phyloP scores from a whole-genome alignment of 2,113 vertebrate species.

The Notothenia rossii region DNA sequence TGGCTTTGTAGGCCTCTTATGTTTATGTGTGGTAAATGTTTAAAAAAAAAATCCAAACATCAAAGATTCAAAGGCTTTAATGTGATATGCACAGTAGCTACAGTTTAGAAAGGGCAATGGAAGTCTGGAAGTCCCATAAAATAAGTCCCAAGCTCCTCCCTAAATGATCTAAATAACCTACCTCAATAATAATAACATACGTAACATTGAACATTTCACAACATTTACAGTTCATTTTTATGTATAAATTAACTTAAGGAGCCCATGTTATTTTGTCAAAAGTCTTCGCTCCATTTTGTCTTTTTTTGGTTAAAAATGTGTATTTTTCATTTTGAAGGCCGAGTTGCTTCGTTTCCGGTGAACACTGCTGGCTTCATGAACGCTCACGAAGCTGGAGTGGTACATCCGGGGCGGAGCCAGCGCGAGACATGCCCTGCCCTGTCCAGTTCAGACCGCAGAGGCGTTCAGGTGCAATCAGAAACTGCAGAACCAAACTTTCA shows the following conservation, averaged over 20 bases:
- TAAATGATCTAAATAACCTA: too few relatives aligned
- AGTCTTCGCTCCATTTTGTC: not conserved
- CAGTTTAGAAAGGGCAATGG: too few relatives aligned
- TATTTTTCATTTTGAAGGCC: constrained; percentile 16
- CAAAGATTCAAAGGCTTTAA: too few relatives aligned
- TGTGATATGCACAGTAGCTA: too few relatives aligned
- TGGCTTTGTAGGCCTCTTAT: too few relatives aligned
- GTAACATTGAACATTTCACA: not conserved
- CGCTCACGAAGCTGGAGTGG: not conserved
- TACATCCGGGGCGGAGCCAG: constrained; percentile 27
- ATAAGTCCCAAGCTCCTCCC: too few relatives aligned
- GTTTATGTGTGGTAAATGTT: not conserved
- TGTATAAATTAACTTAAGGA: too few relatives aligned
- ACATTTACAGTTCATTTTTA: not conserved
- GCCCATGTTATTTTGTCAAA: too few relatives aligned
- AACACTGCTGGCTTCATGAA: not conserved
- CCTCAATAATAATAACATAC: too few relatives aligned
- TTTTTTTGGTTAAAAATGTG: not conserved
- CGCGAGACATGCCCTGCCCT: constrained; percentile 21
- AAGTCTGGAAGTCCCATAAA: too few relatives aligned
- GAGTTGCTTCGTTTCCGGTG: not conserved
- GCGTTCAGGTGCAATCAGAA: not conserved
- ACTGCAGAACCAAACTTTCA: not conserved
- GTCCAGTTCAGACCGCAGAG: not conserved
- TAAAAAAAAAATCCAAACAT: not conserved